These are phyloP conservation scores for Venturia canescens DNA, from an alignment of 1,140 invertebrate species.

Conservation along the genomic window DNA sequence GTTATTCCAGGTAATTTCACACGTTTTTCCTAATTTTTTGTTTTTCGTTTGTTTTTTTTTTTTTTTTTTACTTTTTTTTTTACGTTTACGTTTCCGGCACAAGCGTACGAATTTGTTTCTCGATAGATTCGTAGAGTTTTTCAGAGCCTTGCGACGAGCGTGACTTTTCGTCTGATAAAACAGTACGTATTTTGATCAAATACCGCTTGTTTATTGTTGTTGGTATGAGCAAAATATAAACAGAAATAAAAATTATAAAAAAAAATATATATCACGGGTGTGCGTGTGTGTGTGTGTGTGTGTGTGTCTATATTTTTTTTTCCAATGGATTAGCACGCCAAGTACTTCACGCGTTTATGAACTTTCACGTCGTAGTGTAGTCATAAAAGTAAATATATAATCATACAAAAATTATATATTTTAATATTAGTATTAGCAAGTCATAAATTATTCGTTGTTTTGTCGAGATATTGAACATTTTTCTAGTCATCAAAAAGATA, in stretches of 20 bases:
- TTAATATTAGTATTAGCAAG: constrained; percentile 13
- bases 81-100: constrained; percentile 5
- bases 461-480: background rate
- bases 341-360: constrained; percentile 9
- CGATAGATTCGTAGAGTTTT: constrained; percentile 58
- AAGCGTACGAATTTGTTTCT: background rate
- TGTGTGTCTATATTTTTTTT: constrained; percentile 55
- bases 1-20: constrained; percentile 68
- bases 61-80: constrained; percentile 45
- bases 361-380: background rate
- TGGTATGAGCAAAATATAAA: constrained; percentile 1
- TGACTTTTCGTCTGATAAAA: constrained; percentile 50
- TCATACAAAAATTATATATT: constrained; percentile 28
- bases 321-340: constrained; percentile 47
- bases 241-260: background rate
- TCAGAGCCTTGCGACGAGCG: constrained; percentile 62
- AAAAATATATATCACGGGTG: constrained; percentile 39
- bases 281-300: constrained; percentile 21
- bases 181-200: constrained; percentile 66
- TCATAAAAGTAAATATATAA: constrained; percentile 14
- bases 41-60: background rate
- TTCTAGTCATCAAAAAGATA: background rate
- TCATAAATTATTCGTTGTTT: constrained; percentile 6
- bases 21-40: constrained; percentile 40
- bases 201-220: constrained; percentile 60